Percentiles rank a stretch among this genome's conserved stretches.
Evolutionary conservation across 2,113 vertebrate species (phyloP).

Genomic region (Rhinolophus ferrumequinum): DNA sequence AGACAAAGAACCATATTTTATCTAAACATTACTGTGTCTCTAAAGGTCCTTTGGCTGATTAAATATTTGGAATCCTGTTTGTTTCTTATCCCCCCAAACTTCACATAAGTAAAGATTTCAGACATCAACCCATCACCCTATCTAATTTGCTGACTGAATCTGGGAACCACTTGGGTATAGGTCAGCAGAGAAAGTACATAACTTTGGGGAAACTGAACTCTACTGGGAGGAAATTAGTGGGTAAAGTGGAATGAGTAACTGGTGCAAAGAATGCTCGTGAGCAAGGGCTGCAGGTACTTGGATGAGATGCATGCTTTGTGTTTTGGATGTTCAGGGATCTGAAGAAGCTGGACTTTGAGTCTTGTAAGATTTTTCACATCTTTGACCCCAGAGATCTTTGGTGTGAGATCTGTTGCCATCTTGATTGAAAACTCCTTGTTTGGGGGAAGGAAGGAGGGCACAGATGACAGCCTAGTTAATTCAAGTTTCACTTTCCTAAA

Average conservation of each 20-base stretch:
- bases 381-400: not conserved
- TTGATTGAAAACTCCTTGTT: not conserved
- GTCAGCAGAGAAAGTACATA: not conserved
- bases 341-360: not conserved
- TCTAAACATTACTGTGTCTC: conserved; percentile 56
- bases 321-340: not conserved
- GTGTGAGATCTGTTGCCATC: not conserved
- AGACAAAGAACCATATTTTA: conserved; percentile 63
- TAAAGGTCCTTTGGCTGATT: conserved; percentile 62
- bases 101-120: not conserved
- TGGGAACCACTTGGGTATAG: not conserved
- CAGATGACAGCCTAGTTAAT: fast-evolving
- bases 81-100: not conserved
- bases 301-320: not conserved
- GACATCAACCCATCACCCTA: not conserved
- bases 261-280: not conserved
- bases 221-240: not conserved
- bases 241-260: not conserved
- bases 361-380: not conserved
- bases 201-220: not conserved
- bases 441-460: not conserved
- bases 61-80: conserved; percentile 65
- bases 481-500: not conserved
- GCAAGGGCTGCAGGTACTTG: fast-evolving
- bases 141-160: conserved; percentile 24